Evolutionary conservation across 2,113 vertebrate species (phyloP).

Genomic region (Menidia beryllina): DNA sequence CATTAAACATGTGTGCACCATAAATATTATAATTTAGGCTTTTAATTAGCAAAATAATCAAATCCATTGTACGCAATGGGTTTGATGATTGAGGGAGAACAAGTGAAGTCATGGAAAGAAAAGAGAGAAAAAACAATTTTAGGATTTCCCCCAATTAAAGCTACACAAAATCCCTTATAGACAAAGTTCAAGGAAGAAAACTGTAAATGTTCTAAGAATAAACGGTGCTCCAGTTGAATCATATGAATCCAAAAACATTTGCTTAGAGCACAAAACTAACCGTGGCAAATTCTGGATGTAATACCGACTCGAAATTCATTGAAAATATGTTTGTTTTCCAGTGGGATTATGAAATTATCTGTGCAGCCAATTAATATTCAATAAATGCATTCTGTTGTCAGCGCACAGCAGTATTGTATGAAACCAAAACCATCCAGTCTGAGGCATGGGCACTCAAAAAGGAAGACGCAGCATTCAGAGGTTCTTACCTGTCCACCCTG

Average conservation of each 20-base stretch:
- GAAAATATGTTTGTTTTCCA: not conserved
- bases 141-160: too few species aligned
- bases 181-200: too few species aligned
- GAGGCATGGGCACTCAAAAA: not conserved
- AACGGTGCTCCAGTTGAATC: not conserved
- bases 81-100: too few species aligned
- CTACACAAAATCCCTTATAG: too few species aligned
- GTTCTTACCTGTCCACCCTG: constrained; percentile 92
- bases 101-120: too few species aligned
- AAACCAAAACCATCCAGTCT: not conserved
- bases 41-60: too few species aligned
- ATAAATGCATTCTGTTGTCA: not conserved
- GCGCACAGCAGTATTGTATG: not conserved
- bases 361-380: not conserved
- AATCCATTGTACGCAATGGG: too few species aligned
- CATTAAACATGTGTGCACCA: too few species aligned
- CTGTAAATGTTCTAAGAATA: too few species aligned
- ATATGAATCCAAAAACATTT: not conserved
- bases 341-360: not conserved
- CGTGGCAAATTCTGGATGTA: not conserved
- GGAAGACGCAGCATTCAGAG: not conserved
- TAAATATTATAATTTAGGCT: too few species aligned
- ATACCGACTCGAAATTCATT: not conserved
- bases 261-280: not conserved
- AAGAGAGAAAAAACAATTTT: too few species aligned